Conservation (phyloP, 2,797 vertebrate species). For the Basileuterus tristriatus region DNA sequence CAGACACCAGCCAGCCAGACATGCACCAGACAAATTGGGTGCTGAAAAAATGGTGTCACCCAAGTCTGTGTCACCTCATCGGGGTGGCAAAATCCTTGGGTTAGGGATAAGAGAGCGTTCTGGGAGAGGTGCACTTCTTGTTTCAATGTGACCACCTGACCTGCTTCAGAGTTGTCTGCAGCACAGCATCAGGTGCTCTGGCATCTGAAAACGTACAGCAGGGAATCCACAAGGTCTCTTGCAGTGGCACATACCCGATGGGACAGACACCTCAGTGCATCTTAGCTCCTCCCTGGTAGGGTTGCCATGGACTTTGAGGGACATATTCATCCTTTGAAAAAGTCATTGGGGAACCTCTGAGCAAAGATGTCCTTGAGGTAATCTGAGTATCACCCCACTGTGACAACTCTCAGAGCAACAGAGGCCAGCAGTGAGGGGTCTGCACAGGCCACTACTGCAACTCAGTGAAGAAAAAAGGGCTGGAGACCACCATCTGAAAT, state of each 20-base stretch:
- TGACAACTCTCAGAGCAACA: not conserved
- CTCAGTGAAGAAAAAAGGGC: not conserved
- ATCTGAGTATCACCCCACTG: not conserved
- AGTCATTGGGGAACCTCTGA: not conserved
- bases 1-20: not conserved
- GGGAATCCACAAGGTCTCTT: rapidly evolving
- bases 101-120: not conserved
- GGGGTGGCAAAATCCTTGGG: not conserved
- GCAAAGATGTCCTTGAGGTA: not conserved
- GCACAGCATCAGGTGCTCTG: not conserved
- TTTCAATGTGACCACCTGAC: not conserved
- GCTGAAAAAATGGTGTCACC: not conserved
- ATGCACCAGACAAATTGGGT: not conserved
- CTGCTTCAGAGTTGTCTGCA: not conserved
- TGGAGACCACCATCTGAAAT: not conserved
- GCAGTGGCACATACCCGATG: not conserved
- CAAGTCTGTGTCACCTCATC: not conserved
- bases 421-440: not conserved
- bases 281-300: not conserved
- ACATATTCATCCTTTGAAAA: not conserved
- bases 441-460: not conserved
- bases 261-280: not conserved
- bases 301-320: not conserved
- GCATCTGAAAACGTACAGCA: not conserved
- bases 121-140: not conserved